Percentiles rank a stretch among this genome's conserved stretches.
These are phyloP conservation scores for Coregonus clupeaformis DNA, from an alignment of 2,113 vertebrate genomes.

Conservation along the genomic window DNA sequence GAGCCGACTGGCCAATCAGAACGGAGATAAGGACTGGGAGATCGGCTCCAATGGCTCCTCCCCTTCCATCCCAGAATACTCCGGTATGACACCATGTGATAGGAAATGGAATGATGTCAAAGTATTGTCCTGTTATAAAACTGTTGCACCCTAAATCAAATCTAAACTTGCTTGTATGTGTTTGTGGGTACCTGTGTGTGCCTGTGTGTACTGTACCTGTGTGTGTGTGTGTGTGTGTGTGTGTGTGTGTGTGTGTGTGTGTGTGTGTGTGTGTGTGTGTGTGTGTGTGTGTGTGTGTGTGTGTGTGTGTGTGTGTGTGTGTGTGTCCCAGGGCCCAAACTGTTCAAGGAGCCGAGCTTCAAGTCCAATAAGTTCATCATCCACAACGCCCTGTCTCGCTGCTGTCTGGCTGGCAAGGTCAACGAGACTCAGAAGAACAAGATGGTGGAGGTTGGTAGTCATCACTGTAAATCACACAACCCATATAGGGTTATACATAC, in stretches of 20 bases:
- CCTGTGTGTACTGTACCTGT: not conserved
- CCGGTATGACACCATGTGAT: constrained; percentile 67
- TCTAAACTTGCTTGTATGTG: not conserved
- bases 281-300: not conserved
- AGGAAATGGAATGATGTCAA: not conserved
- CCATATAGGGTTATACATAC: not conserved
- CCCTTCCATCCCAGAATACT: constrained; percentile 82
- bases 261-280: not conserved
- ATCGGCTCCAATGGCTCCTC: constrained; percentile 79
- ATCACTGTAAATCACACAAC: not conserved
- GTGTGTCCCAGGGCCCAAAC: constrained; percentile 76
- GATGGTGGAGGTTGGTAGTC: constrained; percentile 80
- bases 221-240: not conserved
- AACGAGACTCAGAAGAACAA: constrained; percentile 88
- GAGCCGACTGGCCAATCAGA: constrained; percentile 68
- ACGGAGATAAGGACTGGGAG: constrained; percentile 83
- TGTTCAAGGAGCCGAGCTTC: constrained; percentile 91
- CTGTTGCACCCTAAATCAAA: not conserved
- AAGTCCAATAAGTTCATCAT: constrained; percentile 95
- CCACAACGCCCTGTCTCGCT: constrained; percentile 87
- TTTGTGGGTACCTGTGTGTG: not conserved
- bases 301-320: not conserved
- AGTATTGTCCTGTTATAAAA: not conserved
- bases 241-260: not conserved
- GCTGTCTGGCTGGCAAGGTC: constrained; percentile 90